These are phyloP conservation scores for Microtus californicus DNA, from an alignment of 2,797 vertebrate species.

Conservation along the genomic window DNA sequence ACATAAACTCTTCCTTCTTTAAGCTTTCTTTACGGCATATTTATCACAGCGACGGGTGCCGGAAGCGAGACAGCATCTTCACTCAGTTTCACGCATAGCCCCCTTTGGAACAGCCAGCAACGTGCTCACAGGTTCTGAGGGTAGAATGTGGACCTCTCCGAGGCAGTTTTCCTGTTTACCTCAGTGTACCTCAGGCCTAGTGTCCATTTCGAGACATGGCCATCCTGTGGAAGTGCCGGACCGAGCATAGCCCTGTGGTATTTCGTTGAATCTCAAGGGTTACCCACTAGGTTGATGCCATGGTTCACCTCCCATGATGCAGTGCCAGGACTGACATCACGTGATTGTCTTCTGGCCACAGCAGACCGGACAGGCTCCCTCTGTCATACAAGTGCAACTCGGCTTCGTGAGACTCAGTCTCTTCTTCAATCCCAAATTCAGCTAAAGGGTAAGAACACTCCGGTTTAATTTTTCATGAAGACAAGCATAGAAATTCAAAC, in stretches of 20 bases:
- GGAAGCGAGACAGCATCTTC: background rate
- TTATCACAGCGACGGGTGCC: background rate
- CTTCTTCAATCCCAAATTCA: slow-evolving; percentile 28
- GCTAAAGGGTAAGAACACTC: slow-evolving; percentile 63
- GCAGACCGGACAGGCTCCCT: background rate
- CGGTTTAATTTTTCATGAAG: slow-evolving; percentile 81
- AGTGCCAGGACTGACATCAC: rapidly evolving
- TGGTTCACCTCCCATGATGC: rapidly evolving
- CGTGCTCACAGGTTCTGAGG: rapidly evolving
- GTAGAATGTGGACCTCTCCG: background rate
- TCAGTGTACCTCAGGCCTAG: rapidly evolving
- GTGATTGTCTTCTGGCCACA: rapidly evolving
- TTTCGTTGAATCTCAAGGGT: rapidly evolving
- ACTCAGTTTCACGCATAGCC: too few species aligned
- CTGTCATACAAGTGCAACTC: background rate
- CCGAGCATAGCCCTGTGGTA: rapidly evolving
- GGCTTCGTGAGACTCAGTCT: slow-evolving; percentile 53
- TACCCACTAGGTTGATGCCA: rapidly evolving
- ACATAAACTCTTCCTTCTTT: background rate
- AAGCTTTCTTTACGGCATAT: too few species aligned
- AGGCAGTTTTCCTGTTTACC: rapidly evolving
- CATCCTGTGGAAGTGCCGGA: rapidly evolving
- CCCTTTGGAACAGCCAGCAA: too few species aligned
- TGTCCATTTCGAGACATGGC: rapidly evolving
- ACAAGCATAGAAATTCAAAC: slow-evolving; percentile 75